These are phyloP conservation scores for Nanorana parkeri DNA, from an alignment of 2,113 vertebrate genomes.

Conservation along the genomic window DNA sequence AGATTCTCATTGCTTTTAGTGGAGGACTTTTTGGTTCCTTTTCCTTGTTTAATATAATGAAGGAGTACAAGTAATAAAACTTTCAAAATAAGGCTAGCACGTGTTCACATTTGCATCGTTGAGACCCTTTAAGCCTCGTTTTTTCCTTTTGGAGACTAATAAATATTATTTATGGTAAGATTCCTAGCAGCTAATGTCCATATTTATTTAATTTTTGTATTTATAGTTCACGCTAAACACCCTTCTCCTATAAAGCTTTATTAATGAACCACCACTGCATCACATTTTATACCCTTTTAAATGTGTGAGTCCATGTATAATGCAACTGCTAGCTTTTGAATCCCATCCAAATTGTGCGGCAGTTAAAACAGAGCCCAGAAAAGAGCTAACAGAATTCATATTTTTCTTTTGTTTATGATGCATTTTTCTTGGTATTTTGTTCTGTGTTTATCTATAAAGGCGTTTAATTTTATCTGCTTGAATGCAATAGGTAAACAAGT, in stretches of 20 bases:
- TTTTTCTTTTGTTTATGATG: conserved; percentile 28
- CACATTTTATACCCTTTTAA: conserved; percentile 18
- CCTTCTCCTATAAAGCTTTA: conserved; percentile 14
- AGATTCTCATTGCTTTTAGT: too few relatives aligned
- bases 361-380: conserved; percentile 23
- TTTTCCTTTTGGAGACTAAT: neutral
- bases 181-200: conserved; percentile 11
- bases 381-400: neutral
- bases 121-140: too few relatives aligned
- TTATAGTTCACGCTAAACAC: neutral
- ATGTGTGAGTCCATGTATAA: conserved; percentile 18
- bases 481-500: conserved; percentile 30
- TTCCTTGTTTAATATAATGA: too few relatives aligned
- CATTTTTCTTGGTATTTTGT: conserved; percentile 4
- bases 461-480: neutral
- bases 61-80: too few relatives aligned
- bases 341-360: conserved; percentile 25
- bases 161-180: neutral
- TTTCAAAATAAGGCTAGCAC: too few relatives aligned
- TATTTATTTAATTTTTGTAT: conserved; percentile 9
- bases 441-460: conserved; percentile 1
- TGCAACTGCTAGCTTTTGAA: conserved; percentile 18
- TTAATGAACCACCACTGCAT: conserved; percentile 39
- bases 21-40: too few relatives aligned
- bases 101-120: too few relatives aligned